These are phyloP conservation scores for Buceros bicornis DNA, from an alignment of 2,797 vertebrate species.

Conservation along the genomic window DNA sequence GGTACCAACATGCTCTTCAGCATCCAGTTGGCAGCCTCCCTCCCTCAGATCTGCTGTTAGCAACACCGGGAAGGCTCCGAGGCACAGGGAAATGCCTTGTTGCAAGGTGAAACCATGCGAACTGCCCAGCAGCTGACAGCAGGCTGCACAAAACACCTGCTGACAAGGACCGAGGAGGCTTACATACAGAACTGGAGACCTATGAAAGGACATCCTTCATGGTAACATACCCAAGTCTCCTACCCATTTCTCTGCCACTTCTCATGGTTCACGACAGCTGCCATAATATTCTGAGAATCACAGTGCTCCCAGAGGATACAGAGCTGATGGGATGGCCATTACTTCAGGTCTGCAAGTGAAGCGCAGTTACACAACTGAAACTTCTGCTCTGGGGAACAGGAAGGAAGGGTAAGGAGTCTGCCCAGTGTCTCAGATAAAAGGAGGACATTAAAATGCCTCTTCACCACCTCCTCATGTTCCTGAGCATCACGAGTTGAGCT, in stretches of 20 bases:
- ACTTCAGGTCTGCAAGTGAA: background rate
- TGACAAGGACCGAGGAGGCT: background rate
- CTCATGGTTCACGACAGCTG: background rate
- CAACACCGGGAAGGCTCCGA: background rate
- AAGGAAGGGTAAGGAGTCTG: background rate
- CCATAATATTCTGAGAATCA: no score
- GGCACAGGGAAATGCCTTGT: background rate
- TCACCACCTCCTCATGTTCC: background rate
- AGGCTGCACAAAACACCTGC: background rate
- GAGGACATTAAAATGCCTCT: background rate
- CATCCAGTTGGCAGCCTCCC: background rate
- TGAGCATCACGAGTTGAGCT: background rate
- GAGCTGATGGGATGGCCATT: background rate
- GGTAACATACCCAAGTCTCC: background rate
- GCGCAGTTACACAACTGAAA: background rate
- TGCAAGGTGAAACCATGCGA: background rate
- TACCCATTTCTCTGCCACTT: background rate
- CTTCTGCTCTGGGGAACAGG: background rate
- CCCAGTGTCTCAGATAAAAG: background rate
- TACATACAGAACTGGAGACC: background rate
- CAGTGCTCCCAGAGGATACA: background rate
- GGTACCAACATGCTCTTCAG: background rate
- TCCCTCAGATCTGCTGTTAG: background rate
- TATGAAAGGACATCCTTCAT: background rate
- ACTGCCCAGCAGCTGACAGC: background rate